These are phyloP conservation scores for Acipenser ruthenus DNA, from an alignment of 2,797 vertebrate species.

Conservation along the genomic window DNA sequence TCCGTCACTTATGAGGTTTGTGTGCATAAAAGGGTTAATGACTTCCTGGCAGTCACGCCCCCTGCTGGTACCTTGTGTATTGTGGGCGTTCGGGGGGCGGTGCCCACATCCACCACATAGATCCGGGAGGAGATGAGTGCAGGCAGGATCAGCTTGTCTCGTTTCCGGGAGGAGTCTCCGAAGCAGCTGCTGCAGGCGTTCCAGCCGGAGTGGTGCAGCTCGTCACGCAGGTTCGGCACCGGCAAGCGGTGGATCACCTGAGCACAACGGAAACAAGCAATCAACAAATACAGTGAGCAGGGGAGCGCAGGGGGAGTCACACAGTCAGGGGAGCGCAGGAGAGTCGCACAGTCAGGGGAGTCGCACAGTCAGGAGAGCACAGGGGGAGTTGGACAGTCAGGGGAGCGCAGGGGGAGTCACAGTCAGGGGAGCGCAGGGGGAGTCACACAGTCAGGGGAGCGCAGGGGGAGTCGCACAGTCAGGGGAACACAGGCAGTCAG, in stretches of 20 bases:
- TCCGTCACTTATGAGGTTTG: too few species aligned
- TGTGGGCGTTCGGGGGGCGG: slow-evolving; percentile 51
- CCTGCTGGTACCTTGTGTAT: slow-evolving; percentile 70
- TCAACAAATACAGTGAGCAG: not conserved
- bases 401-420: too few species aligned
- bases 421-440: too few species aligned
- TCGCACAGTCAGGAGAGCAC: too few species aligned
- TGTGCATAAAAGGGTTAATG: too few species aligned
- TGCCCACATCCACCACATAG: slow-evolving; percentile 77
- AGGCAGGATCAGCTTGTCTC: slow-evolving; percentile 75
- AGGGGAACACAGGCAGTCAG: too few species aligned
- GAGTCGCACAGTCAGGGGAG: too few species aligned
- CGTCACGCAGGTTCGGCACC: slow-evolving; percentile 77
- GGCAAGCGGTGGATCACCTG: slow-evolving; percentile 86
- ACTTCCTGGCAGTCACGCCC: not conserved
- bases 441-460: too few species aligned
- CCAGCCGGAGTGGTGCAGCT: slow-evolving; percentile 89
- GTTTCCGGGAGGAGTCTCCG: slow-evolving; percentile 61
- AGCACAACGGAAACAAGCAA: slow-evolving; percentile 10
- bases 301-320: too few species aligned
- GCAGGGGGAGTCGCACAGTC: too few species aligned
- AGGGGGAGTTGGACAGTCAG: too few species aligned
- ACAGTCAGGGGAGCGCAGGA: too few species aligned
- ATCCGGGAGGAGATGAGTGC: slow-evolving; percentile 79
- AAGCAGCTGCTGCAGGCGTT: slow-evolving; percentile 91